Evolutionary conservation across 1,140 invertebrate genomes (phyloP), one percentile per base, ranked within the genome.

Genomic region (Anthonomus grandis): DNA sequence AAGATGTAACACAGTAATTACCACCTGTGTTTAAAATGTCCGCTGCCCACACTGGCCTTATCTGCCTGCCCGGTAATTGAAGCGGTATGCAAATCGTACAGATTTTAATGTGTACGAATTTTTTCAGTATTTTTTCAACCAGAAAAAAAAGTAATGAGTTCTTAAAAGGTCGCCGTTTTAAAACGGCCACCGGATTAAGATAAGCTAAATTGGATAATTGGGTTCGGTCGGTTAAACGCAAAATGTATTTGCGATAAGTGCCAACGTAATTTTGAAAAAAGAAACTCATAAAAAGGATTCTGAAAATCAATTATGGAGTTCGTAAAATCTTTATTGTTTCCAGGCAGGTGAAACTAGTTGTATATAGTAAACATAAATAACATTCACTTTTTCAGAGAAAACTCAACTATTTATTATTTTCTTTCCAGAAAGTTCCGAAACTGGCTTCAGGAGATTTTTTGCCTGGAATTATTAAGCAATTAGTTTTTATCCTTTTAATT

Each of bases 1-100:
- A 49, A 49, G 31, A 34, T 34, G 47, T 49, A 19, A 49, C 47
- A n/a, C 4, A 17, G 47, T 49, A 49, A 49, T 49, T 49, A 49
- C 18, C 47, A 37, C 47, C 22, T 21, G 45, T 47, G 23, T 47
- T 47, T 31, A 15, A 47, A 25, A 12, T 31, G 45, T 47, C 21
- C 45, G 24, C 45, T 47, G 19, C 47, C 47, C 31, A 49, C 47
- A 19, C 27, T 22, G 13, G 8, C n/a, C 31, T 37, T 49, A 36
- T 36, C n/a, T 36, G 8, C 17, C 3, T 18, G 10, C 3, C 19
- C 4, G n/a, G 27, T 49, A 49, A 49, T 49, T 49, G 47, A 49
- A 19, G 31, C 47, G 31, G 27, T 49, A 49, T 49, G 47, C 47
- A 49, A 49, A 49, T 49, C 22, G 27, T 36, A 6, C 47, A 4